Conservation (phyloP, 2,888 invertebrate genomes). For the Portevinia maculata region DNA sequence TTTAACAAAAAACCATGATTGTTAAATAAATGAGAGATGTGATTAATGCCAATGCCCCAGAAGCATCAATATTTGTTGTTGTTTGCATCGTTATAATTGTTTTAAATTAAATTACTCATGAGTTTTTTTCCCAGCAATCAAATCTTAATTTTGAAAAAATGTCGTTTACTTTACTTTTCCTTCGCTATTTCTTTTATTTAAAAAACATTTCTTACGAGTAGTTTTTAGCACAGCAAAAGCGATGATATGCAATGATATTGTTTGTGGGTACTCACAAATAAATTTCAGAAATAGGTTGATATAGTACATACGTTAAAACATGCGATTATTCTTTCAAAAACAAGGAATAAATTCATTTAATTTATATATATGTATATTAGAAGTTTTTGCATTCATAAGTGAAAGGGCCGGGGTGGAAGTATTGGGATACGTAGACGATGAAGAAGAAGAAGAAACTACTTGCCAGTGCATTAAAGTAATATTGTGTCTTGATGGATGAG, state of each 20-base stretch:
- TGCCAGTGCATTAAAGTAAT: background rate
- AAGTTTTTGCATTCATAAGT: conserved; percentile 27
- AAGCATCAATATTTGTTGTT: conserved; percentile 58
- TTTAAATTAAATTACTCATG: conserved; percentile 4
- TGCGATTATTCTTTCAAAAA: conserved; percentile 45
- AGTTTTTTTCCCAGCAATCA: background rate
- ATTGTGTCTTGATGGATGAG: background rate
- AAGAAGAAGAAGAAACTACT: conserved; percentile 1
- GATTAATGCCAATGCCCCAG: conserved; percentile 72
- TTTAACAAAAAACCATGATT: conserved; percentile 71
- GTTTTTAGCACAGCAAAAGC: conserved; percentile 61
- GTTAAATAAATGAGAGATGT: conserved; percentile 67
- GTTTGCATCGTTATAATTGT: conserved; percentile 19
- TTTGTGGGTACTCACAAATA: conserved; percentile 65
- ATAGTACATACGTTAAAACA: conserved; percentile 37
- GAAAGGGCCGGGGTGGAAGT: background rate
- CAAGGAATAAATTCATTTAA: conserved; percentile 5
- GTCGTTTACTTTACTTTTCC: no score
- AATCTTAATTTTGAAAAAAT: background rate
- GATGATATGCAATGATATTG: conserved; percentile 64
- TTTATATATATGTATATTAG: background rate
- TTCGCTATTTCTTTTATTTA: no score
- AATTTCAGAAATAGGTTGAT: conserved; percentile 71
- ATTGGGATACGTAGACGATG: background rate
- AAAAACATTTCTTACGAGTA: conserved; percentile 51